phyloP scores from a whole-genome alignment of 2,888 invertebrate species.

The Mycogona germanica region DNA sequence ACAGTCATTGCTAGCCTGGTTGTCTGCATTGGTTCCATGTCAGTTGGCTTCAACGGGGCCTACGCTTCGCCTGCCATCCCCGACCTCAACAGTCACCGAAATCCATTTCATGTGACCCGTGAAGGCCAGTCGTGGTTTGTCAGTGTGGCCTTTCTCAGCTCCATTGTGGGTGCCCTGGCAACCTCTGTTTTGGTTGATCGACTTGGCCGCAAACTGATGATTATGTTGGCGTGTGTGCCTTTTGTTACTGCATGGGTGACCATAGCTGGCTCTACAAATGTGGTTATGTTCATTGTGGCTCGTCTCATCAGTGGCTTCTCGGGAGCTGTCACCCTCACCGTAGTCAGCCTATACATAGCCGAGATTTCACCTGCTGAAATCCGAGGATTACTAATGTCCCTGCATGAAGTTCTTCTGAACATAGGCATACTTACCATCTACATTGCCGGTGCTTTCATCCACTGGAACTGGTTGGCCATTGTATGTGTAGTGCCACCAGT shows the following conservation, averaged over 20 bases:
- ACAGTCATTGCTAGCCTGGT: not conserved
- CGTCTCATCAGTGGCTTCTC: conserved; percentile 50
- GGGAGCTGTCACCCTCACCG: conserved; percentile 37
- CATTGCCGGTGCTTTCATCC: conserved; percentile 30
- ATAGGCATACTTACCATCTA: conserved; percentile 41
- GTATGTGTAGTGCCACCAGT: conserved; percentile 49
- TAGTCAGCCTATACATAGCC: conserved; percentile 39
- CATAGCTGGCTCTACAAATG: conserved; percentile 45
- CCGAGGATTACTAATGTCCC: conserved; percentile 58
- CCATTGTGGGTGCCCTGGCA: conserved; percentile 52
- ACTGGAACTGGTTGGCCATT: conserved; percentile 50
- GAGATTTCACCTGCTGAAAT: conserved; percentile 56
- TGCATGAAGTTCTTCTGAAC: conserved; percentile 53
- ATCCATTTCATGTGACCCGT: not conserved
- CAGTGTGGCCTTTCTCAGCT: not conserved
- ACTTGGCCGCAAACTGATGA: conserved; percentile 49
- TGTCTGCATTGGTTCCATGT: not conserved
- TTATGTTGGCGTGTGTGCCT: conserved; percentile 52
- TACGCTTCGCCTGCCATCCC: not conserved
- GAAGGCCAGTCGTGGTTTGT: not conserved
- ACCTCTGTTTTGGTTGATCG: conserved; percentile 58
- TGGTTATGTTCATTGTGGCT: conserved; percentile 50
- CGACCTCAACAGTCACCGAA: not conserved
- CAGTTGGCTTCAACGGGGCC: not conserved
- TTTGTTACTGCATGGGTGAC: conserved; percentile 54